These are phyloP conservation scores for Papilio machaon DNA, from an alignment of 1,140 invertebrate genomes.

Conservation along the genomic window DNA sequence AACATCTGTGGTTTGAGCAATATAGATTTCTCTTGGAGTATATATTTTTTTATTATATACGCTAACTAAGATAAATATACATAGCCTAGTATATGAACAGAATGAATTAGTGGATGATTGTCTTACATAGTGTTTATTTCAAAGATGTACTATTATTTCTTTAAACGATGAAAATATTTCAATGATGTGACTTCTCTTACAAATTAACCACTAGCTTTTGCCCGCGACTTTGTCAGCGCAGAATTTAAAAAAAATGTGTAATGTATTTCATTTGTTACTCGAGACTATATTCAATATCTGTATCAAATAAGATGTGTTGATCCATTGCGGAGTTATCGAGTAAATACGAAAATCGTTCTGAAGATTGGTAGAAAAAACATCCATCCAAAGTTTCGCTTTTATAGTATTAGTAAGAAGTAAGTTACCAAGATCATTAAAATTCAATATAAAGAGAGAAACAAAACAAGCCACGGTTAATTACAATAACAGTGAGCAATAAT, in stretches of 20 bases:
- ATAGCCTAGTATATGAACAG: no score
- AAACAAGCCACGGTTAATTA: neutral
- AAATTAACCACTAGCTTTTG: neutral
- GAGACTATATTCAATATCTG: no score
- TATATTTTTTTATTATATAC: conserved; percentile 50
- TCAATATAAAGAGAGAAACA: neutral
- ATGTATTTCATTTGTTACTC: no score
- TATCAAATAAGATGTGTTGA: no score
- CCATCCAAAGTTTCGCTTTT: no score
- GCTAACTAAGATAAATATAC: neutral
- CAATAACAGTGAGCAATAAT: neutral
- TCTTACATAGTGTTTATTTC: neutral
- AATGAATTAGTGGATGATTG: no score
- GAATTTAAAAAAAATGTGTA: no score
- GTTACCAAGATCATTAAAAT: neutral
- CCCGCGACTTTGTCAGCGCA: no score
- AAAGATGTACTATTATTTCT: neutral
- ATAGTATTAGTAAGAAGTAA: neutral
- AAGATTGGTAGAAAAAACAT: no score
- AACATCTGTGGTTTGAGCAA: conserved; percentile 48
- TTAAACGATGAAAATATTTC: neutral
- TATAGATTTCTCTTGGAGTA: conserved; percentile 49
- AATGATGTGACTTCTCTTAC: neutral
- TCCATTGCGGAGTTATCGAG: no score
- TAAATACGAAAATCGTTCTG: no score